phyloP scores from a whole-genome alignment of 2,888 invertebrate genomes.

The Andrena trimmerana region DNA sequence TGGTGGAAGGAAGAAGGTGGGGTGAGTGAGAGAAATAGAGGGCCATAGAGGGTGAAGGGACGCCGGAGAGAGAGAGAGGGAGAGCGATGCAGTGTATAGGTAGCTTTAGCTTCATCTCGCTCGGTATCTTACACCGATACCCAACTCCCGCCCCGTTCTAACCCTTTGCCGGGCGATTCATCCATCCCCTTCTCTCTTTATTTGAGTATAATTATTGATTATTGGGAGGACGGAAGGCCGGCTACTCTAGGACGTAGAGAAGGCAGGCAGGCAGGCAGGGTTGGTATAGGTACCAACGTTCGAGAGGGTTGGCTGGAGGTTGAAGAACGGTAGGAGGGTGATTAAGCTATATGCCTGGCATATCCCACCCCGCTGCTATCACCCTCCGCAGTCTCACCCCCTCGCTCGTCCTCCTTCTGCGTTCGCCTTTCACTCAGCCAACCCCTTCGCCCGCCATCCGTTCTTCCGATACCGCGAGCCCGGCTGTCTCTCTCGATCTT shows the following conservation, averaged over 20 bases:
- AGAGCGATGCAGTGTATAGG: slow-evolving; percentile 63
- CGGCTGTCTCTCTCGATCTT: slow-evolving; percentile 82
- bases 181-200: slow-evolving; percentile 86
- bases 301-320: slow-evolving; percentile 80
- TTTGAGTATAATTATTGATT: slow-evolving; percentile 89
- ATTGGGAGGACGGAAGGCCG: slow-evolving; percentile 85
- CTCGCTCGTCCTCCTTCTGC: slow-evolving; percentile 72
- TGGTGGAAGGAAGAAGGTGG: slow-evolving; percentile 70
- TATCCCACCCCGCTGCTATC: slow-evolving; percentile 85
- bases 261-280: slow-evolving; percentile 64
- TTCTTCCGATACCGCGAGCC: slow-evolving; percentile 80
- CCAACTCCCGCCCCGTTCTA: slow-evolving; percentile 77
- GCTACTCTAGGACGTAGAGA: slow-evolving; percentile 82
- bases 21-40: slow-evolving; percentile 64
- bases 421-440: slow-evolving; percentile 70
- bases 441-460: slow-evolving; percentile 75
- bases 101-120: slow-evolving; percentile 75
- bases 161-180: slow-evolving; percentile 83
- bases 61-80: slow-evolving; percentile 17
- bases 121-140: slow-evolving; percentile 80
- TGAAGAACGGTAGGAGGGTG: slow-evolving; percentile 85
- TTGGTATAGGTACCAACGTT: slow-evolving; percentile 79
- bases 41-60: slow-evolving; percentile 33
- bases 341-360: slow-evolving; percentile 88
- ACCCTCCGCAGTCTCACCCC: slow-evolving; percentile 62